Conservation (phyloP, 2,888 invertebrate species). For the Patella ulyssiponensis region DNA sequence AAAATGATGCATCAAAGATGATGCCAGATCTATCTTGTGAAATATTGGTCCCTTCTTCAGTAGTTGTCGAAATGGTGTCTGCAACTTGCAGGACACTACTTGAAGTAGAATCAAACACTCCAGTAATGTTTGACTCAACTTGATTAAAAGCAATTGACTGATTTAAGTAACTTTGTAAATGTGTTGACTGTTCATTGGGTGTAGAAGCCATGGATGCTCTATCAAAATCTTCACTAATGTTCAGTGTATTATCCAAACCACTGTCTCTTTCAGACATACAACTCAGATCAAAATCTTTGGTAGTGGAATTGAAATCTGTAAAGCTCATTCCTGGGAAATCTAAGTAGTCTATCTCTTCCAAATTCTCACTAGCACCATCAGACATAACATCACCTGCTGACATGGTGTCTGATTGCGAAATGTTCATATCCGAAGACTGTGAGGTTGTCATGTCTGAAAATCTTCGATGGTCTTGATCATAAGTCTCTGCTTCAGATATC, state of each 20-base stretch:
- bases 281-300: conserved; percentile 13
- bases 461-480: conserved; percentile 31
- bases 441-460: conserved; percentile 36
- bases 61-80: not conserved
- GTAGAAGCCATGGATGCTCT: not conserved
- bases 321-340: conserved; percentile 2
- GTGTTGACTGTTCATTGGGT: not conserved
- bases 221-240: not conserved
- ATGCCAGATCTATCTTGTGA: not conserved
- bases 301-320: conserved; percentile 4
- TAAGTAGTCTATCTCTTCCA: conserved; percentile 16
- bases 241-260: conserved; percentile 20
- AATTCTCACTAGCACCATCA: conserved; percentile 28
- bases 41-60: not conserved
- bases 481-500: conserved; percentile 33
- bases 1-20: not conserved
- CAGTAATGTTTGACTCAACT: not conserved
- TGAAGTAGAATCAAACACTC: not conserved
- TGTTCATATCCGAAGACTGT: conserved; percentile 24
- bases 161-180: not conserved
- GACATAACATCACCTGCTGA: conserved; percentile 24
- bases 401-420: conserved; percentile 26
- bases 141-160: not conserved
- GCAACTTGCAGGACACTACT: not conserved
- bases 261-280: conserved; percentile 19